Evolutionary conservation across 2,797 vertebrate species (phyloP).

Genomic region (Numenius phaeopus): DNA sequence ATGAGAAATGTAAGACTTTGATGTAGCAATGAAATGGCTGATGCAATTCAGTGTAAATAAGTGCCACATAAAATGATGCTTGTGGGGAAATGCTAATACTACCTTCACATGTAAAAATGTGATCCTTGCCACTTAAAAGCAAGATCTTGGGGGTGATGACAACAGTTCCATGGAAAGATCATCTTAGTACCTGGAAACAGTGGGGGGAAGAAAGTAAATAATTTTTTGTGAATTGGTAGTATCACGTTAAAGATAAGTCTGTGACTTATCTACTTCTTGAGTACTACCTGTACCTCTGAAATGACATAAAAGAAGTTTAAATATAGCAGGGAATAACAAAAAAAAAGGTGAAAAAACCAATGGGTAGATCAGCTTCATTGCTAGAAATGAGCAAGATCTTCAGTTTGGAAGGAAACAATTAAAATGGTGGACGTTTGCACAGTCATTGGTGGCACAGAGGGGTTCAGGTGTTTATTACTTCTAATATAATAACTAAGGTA

Average conservation of each 20-base stretch:
- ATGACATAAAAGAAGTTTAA: neutral
- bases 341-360: neutral
- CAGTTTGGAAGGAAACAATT: neutral
- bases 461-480: neutral
- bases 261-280: neutral
- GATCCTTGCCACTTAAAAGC: neutral
- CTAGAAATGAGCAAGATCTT: neutral
- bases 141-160: neutral
- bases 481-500: neutral
- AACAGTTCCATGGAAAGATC: neutral
- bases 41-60: neutral
- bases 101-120: neutral
- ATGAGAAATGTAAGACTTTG: neutral
- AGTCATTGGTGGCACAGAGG: neutral
- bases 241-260: neutral
- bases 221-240: neutral
- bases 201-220: neutral
- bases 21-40: neutral
- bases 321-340: neutral
- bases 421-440: neutral
- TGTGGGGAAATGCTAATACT: neutral
- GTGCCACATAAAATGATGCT: neutral
- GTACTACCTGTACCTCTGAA: neutral
- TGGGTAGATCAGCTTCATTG: neutral
- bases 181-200: neutral